Evolutionary conservation across 2,888 invertebrate species (phyloP).

Genomic region (Andrena minutula): DNA sequence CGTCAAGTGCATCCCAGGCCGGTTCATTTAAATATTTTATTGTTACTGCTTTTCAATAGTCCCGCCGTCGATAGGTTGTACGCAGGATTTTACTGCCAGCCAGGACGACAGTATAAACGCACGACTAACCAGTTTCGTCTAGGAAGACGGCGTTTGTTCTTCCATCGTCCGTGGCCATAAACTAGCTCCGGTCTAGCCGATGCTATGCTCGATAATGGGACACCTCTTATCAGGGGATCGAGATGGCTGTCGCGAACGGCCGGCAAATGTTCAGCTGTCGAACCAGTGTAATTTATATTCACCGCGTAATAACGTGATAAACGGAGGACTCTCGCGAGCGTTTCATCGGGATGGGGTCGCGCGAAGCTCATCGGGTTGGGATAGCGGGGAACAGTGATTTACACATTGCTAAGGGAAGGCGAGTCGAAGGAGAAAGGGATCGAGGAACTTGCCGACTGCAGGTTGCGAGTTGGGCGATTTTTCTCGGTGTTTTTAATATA

Average conservation of each 20-base stretch:
- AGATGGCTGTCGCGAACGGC: slow-evolving; percentile 14
- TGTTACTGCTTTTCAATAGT: slow-evolving; percentile 60
- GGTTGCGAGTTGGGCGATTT: slow-evolving; percentile 3
- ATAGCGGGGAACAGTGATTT: background rate
- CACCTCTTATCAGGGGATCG: slow-evolving; percentile 23
- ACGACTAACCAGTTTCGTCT: slow-evolving; percentile 19
- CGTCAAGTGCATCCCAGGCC: slow-evolving; percentile 38
- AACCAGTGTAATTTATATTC: slow-evolving; percentile 16
- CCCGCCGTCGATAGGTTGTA: slow-evolving; percentile 47
- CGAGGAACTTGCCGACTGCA: background rate
- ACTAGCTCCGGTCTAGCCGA: slow-evolving; percentile 20
- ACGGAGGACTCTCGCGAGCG: background rate
- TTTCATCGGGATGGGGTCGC: slow-evolving; percentile 1
- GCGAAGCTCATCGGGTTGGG: background rate
- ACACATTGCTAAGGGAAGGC: background rate
- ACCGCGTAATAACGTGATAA: slow-evolving; percentile 8
- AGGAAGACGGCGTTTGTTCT: slow-evolving; percentile 33
- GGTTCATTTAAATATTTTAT: slow-evolving; percentile 67
- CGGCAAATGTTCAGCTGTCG: slow-evolving; percentile 32
- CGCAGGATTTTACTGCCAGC: slow-evolving; percentile 51
- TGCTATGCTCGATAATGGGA: slow-evolving; percentile 30
- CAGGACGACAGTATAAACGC: slow-evolving; percentile 29
- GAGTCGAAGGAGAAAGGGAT: background rate
- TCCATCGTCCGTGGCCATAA: slow-evolving; percentile 28
- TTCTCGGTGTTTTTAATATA: background rate